These are phyloP conservation scores for Podarcis lilfordi DNA, from an alignment of 2,797 vertebrate genomes.

Conservation along the genomic window DNA sequence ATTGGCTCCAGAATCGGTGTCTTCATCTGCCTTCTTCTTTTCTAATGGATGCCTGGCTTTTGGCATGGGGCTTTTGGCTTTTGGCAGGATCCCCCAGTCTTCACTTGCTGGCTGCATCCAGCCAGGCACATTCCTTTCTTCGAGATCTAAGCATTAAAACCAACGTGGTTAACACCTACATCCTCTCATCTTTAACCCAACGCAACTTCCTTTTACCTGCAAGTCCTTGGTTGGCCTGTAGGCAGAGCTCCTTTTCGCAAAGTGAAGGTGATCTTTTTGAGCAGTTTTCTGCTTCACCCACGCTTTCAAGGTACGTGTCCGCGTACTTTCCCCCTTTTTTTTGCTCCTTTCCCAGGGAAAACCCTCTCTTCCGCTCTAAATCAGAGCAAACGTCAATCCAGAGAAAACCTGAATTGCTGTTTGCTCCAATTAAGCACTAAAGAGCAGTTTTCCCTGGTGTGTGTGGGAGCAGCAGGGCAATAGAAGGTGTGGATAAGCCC, in stretches of 20 bases:
- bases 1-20: background rate
- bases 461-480: background rate
- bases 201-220: background rate
- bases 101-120: background rate
- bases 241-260: background rate
- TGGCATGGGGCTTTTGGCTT: background rate
- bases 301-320: background rate
- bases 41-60: background rate
- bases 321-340: no score
- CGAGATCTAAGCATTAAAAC: background rate
- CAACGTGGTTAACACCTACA: background rate
- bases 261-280: background rate
- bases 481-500: no score
- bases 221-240: background rate
- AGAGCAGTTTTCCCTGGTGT: no score
- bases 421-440: no score
- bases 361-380: no score
- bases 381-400: no score
- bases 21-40: background rate
- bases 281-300: background rate
- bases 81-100: constrained; percentile 19
- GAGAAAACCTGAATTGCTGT: no score
- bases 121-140: background rate
- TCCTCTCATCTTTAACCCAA: no score
- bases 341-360: no score